These are phyloP conservation scores for Erithacus rubecula DNA, from an alignment of 2,797 vertebrate species.

Conservation along the genomic window DNA sequence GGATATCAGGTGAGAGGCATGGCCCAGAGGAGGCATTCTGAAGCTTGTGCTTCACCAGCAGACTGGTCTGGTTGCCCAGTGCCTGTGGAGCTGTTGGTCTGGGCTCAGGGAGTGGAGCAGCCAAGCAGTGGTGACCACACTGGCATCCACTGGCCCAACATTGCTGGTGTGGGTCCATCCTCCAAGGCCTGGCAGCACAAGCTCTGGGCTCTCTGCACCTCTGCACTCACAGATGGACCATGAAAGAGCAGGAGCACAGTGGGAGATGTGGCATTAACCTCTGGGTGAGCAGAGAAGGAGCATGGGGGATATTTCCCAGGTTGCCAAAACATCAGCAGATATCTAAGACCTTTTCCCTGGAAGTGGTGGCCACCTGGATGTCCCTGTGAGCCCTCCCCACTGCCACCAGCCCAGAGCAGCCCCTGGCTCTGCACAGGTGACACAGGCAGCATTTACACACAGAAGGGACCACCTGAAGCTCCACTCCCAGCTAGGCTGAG, in stretches of 20 bases:
- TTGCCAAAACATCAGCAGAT: not conserved
- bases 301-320: fast-evolving
- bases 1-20: not conserved
- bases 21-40: not conserved
- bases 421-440: not conserved
- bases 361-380: not conserved
- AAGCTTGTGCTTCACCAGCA: not conserved
- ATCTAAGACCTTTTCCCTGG: not conserved
- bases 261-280: not conserved
- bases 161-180: not conserved
- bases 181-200: not conserved
- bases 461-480: not conserved
- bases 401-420: not conserved
- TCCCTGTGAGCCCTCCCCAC: not conserved
- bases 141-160: not conserved
- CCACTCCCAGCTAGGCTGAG: not conserved
- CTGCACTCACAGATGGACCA: not conserved
- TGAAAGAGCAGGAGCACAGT: not conserved
- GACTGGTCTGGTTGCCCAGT: not conserved
- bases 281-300: not conserved
- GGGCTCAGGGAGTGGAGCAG: not conserved
- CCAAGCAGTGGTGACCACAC: not conserved
- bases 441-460: fast-evolving
- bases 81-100: not conserved
- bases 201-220: not conserved